Percentiles rank a stretch among this genome's conserved stretches.
Conservation (phyloP, 2,888 invertebrate species). For the Agonum fuliginosum region DNA sequence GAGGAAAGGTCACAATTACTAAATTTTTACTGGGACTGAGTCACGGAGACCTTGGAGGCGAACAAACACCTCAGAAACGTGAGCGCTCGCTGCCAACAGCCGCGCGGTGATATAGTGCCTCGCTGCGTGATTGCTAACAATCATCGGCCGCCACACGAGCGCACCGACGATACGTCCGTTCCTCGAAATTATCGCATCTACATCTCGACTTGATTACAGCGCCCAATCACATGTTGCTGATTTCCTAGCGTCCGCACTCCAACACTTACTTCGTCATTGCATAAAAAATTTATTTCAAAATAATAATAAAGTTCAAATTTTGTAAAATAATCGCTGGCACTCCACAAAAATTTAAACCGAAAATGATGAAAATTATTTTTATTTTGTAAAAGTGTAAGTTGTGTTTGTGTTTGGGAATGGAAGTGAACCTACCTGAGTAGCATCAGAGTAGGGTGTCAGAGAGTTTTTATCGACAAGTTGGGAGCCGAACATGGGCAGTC, state of each 20-base stretch:
- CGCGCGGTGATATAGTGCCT: conserved; percentile 34
- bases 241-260: not conserved
- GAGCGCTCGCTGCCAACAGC: conserved; percentile 41
- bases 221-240: conserved; percentile 43
- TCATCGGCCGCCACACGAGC: conserved; percentile 34
- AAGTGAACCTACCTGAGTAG: conserved; percentile 88
- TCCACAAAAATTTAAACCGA: conserved; percentile 8
- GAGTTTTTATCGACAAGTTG: conserved; percentile 93
- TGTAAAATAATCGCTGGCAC: too few species aligned
- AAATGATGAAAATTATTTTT: not conserved
- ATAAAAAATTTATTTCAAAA: not conserved
- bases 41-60: conserved; percentile 56
- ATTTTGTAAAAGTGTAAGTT: not conserved
- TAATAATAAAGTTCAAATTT: too few species aligned
- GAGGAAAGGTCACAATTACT: conserved; percentile 56
- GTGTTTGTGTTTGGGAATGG: not conserved
- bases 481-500: conserved; percentile 89
- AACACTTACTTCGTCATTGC: too few species aligned
- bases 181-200: conserved; percentile 41
- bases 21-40: conserved; percentile 54
- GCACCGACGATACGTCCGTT: conserved; percentile 29
- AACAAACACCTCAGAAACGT: conserved; percentile 54
- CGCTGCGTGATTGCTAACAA: conserved; percentile 45
- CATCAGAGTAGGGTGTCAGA: conserved; percentile 97
- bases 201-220: conserved; percentile 10